These are phyloP conservation scores for Rhinatrema bivittatum DNA, from an alignment of 2,797 vertebrate species.

Conservation along the genomic window DNA sequence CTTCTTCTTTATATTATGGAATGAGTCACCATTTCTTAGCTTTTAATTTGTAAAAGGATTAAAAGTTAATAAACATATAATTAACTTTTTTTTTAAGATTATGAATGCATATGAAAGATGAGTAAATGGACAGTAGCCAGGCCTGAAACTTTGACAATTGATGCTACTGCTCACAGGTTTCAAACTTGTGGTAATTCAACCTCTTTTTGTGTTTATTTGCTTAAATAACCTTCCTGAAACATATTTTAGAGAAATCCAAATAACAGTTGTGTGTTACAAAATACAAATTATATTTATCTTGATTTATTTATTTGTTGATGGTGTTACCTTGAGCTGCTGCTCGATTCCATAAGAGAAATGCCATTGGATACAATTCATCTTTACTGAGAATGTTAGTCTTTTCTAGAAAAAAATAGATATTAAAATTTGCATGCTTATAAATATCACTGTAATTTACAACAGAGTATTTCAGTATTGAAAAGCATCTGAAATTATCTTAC, in stretches of 20 bases:
- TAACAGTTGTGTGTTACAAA: neutral
- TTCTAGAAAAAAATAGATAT: slow-evolving; percentile 23
- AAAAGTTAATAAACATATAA: no score
- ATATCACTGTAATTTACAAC: neutral
- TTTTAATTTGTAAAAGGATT: no score
- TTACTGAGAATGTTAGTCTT: slow-evolving; percentile 34
- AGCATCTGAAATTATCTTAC: slow-evolving; percentile 35
- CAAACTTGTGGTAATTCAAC: no score
- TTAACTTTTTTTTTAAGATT: no score
- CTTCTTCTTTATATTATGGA: no score
- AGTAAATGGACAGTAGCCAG: no score
- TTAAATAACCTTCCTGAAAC: neutral
- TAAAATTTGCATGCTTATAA: neutral
- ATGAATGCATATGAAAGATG: no score
- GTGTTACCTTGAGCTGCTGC: slow-evolving; percentile 47
- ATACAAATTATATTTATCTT: slow-evolving; percentile 11
- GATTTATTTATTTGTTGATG: no score
- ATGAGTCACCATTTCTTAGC: no score
- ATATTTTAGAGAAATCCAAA: neutral
- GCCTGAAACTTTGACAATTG: no score
- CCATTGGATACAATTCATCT: slow-evolving; percentile 40
- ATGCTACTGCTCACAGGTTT: no score
- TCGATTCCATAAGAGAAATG: slow-evolving; percentile 44
- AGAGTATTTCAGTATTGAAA: neutral
- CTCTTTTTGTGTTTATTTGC: no score